Conservation (phyloP, 2,797 vertebrate genomes). For the Trichosurus vulpecula region DNA sequence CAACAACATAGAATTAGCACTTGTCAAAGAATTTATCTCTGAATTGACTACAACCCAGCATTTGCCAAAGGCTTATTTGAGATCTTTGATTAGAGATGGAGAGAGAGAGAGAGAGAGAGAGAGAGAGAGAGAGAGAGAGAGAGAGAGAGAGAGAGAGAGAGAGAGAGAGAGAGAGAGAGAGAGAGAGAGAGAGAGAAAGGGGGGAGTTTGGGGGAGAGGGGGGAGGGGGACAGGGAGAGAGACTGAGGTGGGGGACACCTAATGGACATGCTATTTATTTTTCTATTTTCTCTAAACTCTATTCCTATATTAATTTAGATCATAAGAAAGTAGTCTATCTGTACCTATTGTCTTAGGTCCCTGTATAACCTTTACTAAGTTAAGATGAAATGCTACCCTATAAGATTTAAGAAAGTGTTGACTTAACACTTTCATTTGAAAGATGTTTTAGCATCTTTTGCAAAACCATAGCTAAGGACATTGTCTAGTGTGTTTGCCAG, state of each 20-base stretch:
- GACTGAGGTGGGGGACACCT: no score
- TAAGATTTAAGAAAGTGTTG: not conserved
- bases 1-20: slow-evolving; percentile 11
- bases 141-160: no score
- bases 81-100: not conserved
- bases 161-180: no score
- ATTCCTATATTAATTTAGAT: not conserved
- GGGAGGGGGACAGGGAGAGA: no score
- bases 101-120: no score
- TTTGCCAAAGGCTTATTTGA: not conserved
- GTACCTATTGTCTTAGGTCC: not conserved
- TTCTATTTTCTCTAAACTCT: not conserved
- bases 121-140: no score
- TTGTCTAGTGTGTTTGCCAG: slow-evolving; percentile 13
- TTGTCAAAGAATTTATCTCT: not conserved
- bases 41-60: not conserved
- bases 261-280: not conserved
- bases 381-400: not conserved
- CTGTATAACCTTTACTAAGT: not conserved
- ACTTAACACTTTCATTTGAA: slow-evolving; percentile 11
- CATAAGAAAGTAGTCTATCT: not conserved
- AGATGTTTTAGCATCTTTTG: not conserved
- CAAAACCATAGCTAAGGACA: slow-evolving; percentile 32
- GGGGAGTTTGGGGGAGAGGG: accelerated
- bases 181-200: no score